Evolutionary conservation across 2,888 invertebrate genomes (phyloP).

Genomic region (Venustoraphidia nigricollis): DNA sequence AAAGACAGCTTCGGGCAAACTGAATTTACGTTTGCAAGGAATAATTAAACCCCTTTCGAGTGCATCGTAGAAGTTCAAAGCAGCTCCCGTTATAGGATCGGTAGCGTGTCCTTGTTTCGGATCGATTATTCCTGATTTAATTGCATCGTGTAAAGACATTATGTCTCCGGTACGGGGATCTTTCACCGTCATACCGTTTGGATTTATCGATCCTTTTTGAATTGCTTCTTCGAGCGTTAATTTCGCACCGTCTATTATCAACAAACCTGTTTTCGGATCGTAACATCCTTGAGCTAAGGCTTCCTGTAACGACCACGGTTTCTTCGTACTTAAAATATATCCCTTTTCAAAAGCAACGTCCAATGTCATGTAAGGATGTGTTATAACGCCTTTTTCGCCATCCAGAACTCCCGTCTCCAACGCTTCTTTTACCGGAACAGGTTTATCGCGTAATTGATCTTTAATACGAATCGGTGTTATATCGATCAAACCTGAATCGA

Average conservation of each 20-base stretch:
- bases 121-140: conserved; percentile 59
- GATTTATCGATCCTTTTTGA: conserved; percentile 56
- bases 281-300: conserved; percentile 68
- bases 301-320: conserved; percentile 72
- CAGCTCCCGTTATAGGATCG: conserved; percentile 57
- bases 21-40: conserved; percentile 67
- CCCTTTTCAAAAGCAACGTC: conserved; percentile 71
- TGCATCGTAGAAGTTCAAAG: conserved; percentile 69
- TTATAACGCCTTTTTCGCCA: conserved; percentile 49
- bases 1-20: conserved; percentile 78
- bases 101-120: conserved; percentile 62
- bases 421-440: conserved; percentile 53
- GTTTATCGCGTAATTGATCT: conserved; percentile 50
- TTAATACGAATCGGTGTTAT: conserved; percentile 54
- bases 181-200: conserved; percentile 59
- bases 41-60: conserved; percentile 67
- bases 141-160: conserved; percentile 65
- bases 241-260: conserved; percentile 49
- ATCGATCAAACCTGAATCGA: conserved; percentile 55
- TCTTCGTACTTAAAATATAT: conserved; percentile 59
- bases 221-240: conserved; percentile 63
- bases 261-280: conserved; percentile 55
- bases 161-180: conserved; percentile 69
- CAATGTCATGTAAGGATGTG: conserved; percentile 52
- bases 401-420: conserved; percentile 54